Percentiles rank a stretch among this genome's conserved stretches.
phyloP scores from a whole-genome alignment of 2,888 invertebrate genomes.

The Mactromeris polynyma region DNA sequence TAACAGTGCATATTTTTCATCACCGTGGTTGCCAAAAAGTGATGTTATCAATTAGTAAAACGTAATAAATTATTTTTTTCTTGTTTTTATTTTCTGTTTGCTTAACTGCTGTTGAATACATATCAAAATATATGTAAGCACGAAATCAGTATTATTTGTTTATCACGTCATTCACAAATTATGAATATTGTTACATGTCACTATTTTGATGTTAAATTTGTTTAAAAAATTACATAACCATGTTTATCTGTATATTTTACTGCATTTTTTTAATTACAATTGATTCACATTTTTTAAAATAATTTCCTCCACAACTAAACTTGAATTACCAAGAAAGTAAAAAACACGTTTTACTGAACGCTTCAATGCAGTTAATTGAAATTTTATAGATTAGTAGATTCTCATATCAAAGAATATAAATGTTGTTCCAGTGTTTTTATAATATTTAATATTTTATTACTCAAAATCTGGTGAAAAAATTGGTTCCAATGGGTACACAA shows the following conservation, averaged over 20 bases:
- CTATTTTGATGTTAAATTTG: slow-evolving; percentile 43
- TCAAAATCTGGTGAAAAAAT: not conserved
- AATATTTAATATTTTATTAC: not conserved
- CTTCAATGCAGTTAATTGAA: not conserved
- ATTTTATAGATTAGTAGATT: not conserved
- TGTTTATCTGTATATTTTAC: not conserved
- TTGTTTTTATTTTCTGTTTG: slow-evolving; percentile 33
- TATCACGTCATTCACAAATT: slow-evolving; percentile 27
- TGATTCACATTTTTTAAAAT: not conserved
- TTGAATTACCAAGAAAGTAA: not conserved
- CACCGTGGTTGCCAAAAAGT: not conserved
- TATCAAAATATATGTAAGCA: slow-evolving; percentile 63
- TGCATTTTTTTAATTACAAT: not conserved
- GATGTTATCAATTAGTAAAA: not conserved
- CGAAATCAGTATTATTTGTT: slow-evolving; percentile 64
- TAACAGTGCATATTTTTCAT: not conserved
- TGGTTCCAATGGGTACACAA: not conserved
- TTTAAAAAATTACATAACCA: slow-evolving; percentile 1
- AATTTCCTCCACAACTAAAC: not conserved
- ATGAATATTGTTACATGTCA: slow-evolving; percentile 16
- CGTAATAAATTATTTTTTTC: not conserved
- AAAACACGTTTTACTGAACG: not conserved
- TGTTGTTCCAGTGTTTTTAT: not conserved
- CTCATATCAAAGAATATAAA: not conserved
- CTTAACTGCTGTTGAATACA: slow-evolving; percentile 62